phyloP scores from a whole-genome alignment of 2,888 invertebrate genomes.

The Meganola albula region DNA sequence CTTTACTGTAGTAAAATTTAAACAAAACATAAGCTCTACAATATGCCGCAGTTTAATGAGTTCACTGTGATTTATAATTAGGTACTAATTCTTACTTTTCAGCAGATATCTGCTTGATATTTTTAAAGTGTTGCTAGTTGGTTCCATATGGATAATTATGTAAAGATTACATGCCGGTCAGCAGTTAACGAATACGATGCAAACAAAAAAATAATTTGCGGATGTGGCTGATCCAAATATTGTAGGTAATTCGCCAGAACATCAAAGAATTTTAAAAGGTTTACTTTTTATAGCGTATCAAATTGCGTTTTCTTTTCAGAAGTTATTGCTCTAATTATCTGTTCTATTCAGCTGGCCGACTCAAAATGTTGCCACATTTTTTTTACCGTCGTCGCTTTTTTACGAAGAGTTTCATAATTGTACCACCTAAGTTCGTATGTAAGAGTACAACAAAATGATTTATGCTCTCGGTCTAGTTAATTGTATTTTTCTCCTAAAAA shows the following conservation, averaged over 20 bases:
- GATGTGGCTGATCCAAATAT: conserved; percentile 16
- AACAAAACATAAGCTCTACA: too few species aligned
- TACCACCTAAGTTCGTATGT: conserved; percentile 62
- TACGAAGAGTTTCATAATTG: conserved; percentile 54
- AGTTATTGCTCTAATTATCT: conserved; percentile 49
- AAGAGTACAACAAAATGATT: conserved; percentile 63
- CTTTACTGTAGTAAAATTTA: conserved; percentile 47
- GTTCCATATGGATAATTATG: conserved; percentile 9
- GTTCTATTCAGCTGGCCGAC: conserved; percentile 34
- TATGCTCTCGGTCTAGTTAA: conserved; percentile 66
- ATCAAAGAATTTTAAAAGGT: not conserved
- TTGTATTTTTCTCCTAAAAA: conserved; percentile 74
- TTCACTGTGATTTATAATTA: too few species aligned
- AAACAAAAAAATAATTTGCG: conserved; percentile 16
- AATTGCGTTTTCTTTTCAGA: conserved; percentile 24
- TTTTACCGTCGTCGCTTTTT: conserved; percentile 55
- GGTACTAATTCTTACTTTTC: too few species aligned
- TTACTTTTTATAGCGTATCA: conserved; percentile 12
- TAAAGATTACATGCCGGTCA: conserved; percentile 10
- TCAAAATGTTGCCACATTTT: conserved; percentile 43
- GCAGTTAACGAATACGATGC: not conserved
- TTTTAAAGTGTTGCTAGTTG: conserved; percentile 19
- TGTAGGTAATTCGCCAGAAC: conserved; percentile 1
- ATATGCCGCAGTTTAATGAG: too few species aligned
- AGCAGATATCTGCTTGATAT: too few species aligned